Conservation (phyloP, 1,140 invertebrate genomes). For the Drosophila jambulina region DNA sequence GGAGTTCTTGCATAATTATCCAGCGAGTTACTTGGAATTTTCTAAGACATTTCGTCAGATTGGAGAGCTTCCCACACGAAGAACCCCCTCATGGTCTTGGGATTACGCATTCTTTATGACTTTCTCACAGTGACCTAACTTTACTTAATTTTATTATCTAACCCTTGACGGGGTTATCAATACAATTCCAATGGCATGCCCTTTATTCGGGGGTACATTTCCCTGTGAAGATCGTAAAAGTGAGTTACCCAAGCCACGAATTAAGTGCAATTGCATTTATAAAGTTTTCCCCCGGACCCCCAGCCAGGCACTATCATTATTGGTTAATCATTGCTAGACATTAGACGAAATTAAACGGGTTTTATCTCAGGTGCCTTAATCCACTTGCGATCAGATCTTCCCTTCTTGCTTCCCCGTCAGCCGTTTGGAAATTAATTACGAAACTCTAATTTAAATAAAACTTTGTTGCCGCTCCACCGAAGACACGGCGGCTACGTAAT, state of each 20-base stretch:
- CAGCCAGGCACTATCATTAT: conserved; percentile 62
- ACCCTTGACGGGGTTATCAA: conserved; percentile 36
- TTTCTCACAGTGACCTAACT: conserved; percentile 40
- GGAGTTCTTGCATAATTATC: conserved; percentile 22
- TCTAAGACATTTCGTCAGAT: conserved; percentile 24
- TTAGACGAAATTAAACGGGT: conserved; percentile 76
- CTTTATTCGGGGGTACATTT: neutral
- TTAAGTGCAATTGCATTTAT: conserved; percentile 48
- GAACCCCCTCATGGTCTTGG: conserved; percentile 10
- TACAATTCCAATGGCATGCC: conserved; percentile 37
- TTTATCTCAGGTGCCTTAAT: conserved; percentile 62
- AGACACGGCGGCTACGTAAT: conserved; percentile 64
- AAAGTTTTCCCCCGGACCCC: conserved; percentile 11
- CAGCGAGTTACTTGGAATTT: conserved; percentile 13
- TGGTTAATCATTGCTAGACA: conserved; percentile 73
- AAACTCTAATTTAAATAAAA: conserved; percentile 77
- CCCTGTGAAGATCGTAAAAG: conserved; percentile 42
- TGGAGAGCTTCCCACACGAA: conserved; percentile 15
- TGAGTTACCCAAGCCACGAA: conserved; percentile 37
- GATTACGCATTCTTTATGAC: conserved; percentile 28
- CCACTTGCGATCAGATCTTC: conserved; percentile 21
- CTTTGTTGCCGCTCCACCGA: conserved; percentile 65
- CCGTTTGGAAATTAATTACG: conserved; percentile 75
- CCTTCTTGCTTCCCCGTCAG: neutral
- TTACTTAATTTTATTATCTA: conserved; percentile 35